Percentiles rank a stretch among this genome's conserved stretches.
phyloP scores from a whole-genome alignment of 2,888 invertebrate species.

The Lasioglossum calceatum region DNA sequence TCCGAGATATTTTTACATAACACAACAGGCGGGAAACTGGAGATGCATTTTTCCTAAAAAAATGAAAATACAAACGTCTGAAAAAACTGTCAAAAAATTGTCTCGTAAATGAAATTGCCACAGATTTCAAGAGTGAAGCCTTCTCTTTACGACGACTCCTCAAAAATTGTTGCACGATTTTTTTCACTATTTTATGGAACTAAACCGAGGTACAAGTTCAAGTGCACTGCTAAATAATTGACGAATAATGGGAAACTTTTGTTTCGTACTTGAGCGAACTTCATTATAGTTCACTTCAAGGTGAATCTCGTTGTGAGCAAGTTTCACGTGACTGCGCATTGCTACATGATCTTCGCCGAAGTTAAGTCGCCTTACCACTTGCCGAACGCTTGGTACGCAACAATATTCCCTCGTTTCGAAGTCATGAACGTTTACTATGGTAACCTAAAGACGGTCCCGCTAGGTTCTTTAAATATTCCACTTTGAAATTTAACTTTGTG shows the following conservation, averaged over 20 bases:
- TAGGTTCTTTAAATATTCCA: constrained; percentile 51
- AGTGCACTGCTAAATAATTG: no score
- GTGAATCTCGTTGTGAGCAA: neutral
- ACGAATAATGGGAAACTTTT: neutral
- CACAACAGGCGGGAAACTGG: no score
- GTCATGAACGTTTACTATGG: constrained; percentile 52
- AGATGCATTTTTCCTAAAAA: no score
- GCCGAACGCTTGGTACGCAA: constrained; percentile 18
- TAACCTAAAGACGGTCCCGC: constrained; percentile 59
- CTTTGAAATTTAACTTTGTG: constrained; percentile 64
- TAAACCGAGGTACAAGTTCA: no score
- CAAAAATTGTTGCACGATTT: no score
- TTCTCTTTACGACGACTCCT: no score
- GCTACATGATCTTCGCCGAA: constrained; percentile 21
- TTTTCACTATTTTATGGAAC: no score
- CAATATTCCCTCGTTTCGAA: constrained; percentile 47
- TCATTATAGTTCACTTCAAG: neutral
- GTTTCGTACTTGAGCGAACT: neutral
- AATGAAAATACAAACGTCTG: no score
- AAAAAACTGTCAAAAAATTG: no score
- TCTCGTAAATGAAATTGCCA: no score
- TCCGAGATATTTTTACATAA: no score
- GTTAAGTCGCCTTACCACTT: constrained; percentile 17
- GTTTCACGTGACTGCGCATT: neutral
- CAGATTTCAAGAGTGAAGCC: no score